Evolutionary conservation across 2,888 invertebrate species (phyloP), one percentile per base, ranked within the genome.

Genomic region (Luperina nickerlii): DNA sequence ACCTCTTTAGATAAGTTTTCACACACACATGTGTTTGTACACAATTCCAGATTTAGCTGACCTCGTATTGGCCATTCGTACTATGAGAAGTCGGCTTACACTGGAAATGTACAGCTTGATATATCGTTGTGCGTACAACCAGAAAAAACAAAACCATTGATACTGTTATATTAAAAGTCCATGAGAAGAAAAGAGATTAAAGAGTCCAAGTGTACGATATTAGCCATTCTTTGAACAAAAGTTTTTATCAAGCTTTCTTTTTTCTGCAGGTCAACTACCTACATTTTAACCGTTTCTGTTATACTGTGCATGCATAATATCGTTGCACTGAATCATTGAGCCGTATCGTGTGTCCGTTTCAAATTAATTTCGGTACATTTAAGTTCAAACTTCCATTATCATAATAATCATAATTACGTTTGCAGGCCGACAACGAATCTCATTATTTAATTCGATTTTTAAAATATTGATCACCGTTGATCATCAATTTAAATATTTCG

Each of bases 351-450:
- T 27, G 15, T 60, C 24, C 20, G 2, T 63, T 71, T 57, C 9
- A 38, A 81, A 82, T 71, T 24, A 82, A 71, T 78, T 62, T 27
- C 38, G 27, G 72, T 77, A 62, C 60, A 69, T 68, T 68, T 73
- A 72, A 82, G 51, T 73, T 78, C 42, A 70, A 67, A 82, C 38
- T 57, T 82, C 4, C 13, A 38, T 57, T 78, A 81, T 82, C 66
- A 67, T 62, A 42, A 60, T 75, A 42, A 75, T 73, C 42, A 70
- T 78, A 82, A 74, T 82, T 68, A 79, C 48, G 76, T 72, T 79
- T 74, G 62, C 68, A 83, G 76, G 76, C 80, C 80, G 76, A 83
- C 77, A 70, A 65, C 42, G 75, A 85, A 85, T 85, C 86, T 80
- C 79, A 83, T 76, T 15, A 68, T 54, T 70, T 70, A 75, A 85